Conservation (phyloP, 1,140 invertebrate species). For the Drosophila cardini region DNA sequence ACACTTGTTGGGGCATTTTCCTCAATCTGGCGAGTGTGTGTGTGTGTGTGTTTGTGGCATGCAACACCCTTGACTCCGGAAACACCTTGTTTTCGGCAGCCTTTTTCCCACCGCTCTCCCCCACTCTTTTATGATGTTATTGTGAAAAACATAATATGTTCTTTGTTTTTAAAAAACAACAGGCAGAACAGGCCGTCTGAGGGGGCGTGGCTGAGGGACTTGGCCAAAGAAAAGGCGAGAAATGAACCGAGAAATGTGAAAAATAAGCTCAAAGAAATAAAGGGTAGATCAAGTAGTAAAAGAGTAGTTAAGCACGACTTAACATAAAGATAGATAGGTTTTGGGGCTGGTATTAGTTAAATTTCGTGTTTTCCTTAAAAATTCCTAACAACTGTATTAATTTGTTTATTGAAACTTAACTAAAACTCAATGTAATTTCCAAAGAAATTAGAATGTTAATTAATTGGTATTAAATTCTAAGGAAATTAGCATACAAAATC, state of each 20-base stretch:
- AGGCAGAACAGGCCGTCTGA: slow-evolving; percentile 60
- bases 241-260: slow-evolving; percentile 13
- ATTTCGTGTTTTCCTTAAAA: too few species aligned
- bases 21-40: too few species aligned
- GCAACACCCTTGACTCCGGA: slow-evolving; percentile 45
- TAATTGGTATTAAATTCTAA: too few species aligned
- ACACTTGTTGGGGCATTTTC: slow-evolving; percentile 12
- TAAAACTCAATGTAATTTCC: too few species aligned
- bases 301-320: background rate
- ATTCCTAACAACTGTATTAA: too few species aligned
- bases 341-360: too few species aligned
- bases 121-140: slow-evolving; percentile 44
- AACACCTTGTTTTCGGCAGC: slow-evolving; percentile 68
- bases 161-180: slow-evolving; percentile 78
- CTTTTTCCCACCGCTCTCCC: background rate
- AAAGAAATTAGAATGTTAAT: too few species aligned
- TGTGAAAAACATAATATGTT: slow-evolving; percentile 63
- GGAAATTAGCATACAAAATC: too few species aligned
- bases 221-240: background rate
- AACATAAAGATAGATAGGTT: background rate
- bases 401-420: too few species aligned
- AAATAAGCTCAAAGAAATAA: background rate
- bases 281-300: slow-evolving; percentile 11
- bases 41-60: slow-evolving; percentile 6
- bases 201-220: slow-evolving; percentile 22